phyloP scores from a whole-genome alignment of 2,797 vertebrate species.

The Cuculus canorus region DNA sequence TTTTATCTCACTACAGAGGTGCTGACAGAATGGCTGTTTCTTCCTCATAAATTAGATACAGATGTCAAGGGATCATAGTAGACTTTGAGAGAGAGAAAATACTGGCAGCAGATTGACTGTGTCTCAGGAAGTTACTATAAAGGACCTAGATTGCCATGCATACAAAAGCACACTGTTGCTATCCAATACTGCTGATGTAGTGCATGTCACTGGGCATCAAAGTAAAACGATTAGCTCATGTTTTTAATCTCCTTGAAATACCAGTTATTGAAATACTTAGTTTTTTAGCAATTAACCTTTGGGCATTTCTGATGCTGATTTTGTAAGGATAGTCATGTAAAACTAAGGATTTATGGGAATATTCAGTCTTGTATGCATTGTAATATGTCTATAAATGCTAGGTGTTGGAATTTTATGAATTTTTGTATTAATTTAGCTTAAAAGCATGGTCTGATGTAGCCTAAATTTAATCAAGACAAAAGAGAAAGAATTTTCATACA shows the following conservation, averaged over 20 bases:
- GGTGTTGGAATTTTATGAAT: background rate
- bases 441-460: background rate
- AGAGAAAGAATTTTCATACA: background rate
- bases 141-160: background rate
- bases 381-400: background rate
- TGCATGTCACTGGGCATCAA: background rate
- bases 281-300: background rate
- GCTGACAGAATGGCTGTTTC: background rate
- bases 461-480: background rate
- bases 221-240: background rate
- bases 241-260: background rate
- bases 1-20: background rate
- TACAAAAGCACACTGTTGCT: background rate
- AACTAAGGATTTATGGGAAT: background rate
- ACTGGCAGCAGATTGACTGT: background rate
- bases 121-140: background rate
- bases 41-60: background rate
- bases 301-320: background rate
- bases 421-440: background rate
- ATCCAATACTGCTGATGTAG: background rate
- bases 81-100: background rate
- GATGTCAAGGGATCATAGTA: background rate
- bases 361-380: background rate
- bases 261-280: background rate
- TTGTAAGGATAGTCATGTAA: background rate